Evolutionary conservation across 1,140 invertebrate species (phyloP).

Genomic region (Pseudomyrmex flavicornis): DNA sequence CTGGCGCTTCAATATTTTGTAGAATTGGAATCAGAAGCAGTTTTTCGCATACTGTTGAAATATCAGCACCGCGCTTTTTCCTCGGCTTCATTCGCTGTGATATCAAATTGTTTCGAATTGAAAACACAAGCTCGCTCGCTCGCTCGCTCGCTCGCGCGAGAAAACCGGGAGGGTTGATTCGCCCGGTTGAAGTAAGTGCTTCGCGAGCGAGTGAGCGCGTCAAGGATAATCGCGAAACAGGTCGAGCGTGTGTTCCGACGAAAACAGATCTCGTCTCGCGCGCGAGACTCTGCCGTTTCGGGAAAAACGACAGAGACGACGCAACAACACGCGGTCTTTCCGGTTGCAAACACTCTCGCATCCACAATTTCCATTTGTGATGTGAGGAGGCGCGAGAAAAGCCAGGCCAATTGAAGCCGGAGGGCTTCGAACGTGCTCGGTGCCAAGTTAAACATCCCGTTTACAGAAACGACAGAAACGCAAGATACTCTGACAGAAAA

Average conservation of each 20-base stretch:
- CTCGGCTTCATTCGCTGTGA: neutral
- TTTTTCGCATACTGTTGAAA: neutral
- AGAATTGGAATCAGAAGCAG: neutral
- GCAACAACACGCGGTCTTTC: conserved; percentile 7
- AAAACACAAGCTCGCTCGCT: neutral
- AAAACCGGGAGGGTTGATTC: neutral
- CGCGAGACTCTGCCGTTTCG: neutral
- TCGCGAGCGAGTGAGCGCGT: neutral
- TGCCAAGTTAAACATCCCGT: conserved; percentile 25
- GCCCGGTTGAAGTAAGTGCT: conserved; percentile 7
- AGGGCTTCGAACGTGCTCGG: conserved; percentile 40
- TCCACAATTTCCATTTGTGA: conserved; percentile 2
- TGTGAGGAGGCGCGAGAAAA: conserved; percentile 20
- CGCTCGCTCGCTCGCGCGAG: too few relatives aligned
- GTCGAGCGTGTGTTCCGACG: conserved; percentile 37
- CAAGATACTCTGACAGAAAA: neutral
- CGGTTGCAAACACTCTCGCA: conserved; percentile 13
- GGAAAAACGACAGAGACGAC: neutral
- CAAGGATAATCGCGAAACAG: conserved; percentile 47
- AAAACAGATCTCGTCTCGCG: conserved; percentile 28
- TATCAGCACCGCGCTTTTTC: neutral
- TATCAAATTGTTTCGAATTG: conserved; percentile 38
- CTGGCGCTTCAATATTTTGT: neutral
- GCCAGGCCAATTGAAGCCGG: conserved; percentile 50
- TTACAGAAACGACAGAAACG: neutral